Percentiles rank a stretch among this genome's conserved stretches.
Conservation (phyloP, 2,888 invertebrate species). For the Andrena bicolor region DNA sequence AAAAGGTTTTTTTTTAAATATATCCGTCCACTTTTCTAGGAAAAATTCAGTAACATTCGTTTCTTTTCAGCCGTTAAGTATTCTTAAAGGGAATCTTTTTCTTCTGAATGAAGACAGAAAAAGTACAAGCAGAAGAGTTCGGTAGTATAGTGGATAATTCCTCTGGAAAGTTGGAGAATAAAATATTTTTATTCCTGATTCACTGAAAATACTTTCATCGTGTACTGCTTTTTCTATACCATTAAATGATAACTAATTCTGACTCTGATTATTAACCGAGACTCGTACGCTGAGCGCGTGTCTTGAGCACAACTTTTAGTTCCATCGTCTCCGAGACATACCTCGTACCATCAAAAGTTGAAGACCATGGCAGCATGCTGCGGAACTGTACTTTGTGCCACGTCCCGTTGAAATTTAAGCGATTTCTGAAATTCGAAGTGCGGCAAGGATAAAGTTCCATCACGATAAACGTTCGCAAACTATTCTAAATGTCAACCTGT, state of each 20-base stretch:
- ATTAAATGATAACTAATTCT: not conserved
- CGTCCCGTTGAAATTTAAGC: not conserved
- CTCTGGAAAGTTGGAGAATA: no score
- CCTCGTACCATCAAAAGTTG: not conserved
- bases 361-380: not conserved
- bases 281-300: not conserved
- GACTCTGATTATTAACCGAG: not conserved
- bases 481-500: slow-evolving; percentile 42
- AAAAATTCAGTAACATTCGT: no score
- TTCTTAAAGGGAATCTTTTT: no score
- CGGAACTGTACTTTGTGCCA: slow-evolving; percentile 1
- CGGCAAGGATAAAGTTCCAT: slow-evolving; percentile 25
- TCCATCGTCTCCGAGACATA: not conserved
- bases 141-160: no score
- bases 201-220: no score
- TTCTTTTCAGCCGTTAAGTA: no score
- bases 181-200: no score
- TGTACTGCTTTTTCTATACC: no score
- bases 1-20: no score
- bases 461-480: slow-evolving; percentile 33
- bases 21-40: no score
- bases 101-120: no score
- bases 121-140: no score
- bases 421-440: slow-evolving; percentile 14
- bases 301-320: not conserved